Percentiles rank a stretch among this genome's conserved stretches.
Evolutionary conservation across 2,888 invertebrate species (phyloP).

Genomic region (Stegophylla sp.): DNA sequence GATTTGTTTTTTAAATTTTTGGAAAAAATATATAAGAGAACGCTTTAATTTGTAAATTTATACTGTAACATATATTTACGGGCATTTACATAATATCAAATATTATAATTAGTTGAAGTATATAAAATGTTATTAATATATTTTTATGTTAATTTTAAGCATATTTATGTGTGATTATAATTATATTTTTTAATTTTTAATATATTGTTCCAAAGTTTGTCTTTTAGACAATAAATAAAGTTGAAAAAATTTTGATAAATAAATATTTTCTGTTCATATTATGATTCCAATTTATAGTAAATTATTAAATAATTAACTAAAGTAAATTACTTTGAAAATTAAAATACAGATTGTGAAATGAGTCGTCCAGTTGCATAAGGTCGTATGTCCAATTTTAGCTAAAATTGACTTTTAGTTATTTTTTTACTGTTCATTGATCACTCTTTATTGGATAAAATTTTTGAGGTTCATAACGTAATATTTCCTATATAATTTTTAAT

Average conservation of each 20-base stretch:
- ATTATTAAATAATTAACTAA: constrained; percentile 11
- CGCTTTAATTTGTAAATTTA: constrained; percentile 66
- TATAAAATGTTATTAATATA: constrained; percentile 13
- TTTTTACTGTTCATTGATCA: too few relatives aligned
- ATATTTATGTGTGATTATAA: background rate
- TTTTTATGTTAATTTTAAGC: constrained; percentile 16
- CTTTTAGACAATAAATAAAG: too few relatives aligned
- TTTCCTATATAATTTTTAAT: too few relatives aligned
- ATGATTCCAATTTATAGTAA: background rate
- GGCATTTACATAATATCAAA: constrained; percentile 2
- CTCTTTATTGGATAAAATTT: too few relatives aligned
- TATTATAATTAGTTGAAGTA: background rate
- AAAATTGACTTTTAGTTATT: too few relatives aligned
- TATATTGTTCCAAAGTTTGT: background rate
- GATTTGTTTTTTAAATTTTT: constrained; percentile 82
- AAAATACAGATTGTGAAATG: too few relatives aligned
- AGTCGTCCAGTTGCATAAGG: too few relatives aligned
- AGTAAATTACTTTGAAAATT: too few relatives aligned
- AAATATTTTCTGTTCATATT: too few relatives aligned
- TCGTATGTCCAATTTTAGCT: too few relatives aligned
- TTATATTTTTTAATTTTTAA: constrained; percentile 14
- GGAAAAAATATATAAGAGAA: constrained; percentile 79
- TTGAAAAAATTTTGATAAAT: too few relatives aligned
- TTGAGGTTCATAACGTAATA: too few relatives aligned
- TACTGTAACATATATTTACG: background rate